Conservation (phyloP, 2,888 invertebrate species). For the Drosophila emarginata region DNA sequence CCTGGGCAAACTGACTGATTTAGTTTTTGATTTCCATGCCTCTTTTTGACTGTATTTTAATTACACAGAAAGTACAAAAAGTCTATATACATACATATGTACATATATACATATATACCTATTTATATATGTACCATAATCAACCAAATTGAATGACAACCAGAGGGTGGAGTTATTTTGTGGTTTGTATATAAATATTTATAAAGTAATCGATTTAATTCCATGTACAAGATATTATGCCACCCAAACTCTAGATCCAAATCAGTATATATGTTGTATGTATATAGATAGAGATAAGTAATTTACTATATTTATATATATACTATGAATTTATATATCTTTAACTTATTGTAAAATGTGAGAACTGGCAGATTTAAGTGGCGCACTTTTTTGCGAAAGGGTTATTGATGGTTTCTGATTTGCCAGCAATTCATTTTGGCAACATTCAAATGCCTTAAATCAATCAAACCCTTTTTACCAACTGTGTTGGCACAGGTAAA, state of each 20-base stretch:
- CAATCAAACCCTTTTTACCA: conserved; percentile 10
- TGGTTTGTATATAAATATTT: not conserved
- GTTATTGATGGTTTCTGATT: conserved; percentile 1
- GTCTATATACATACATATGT: not conserved
- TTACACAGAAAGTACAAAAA: not conserved
- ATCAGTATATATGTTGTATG: no score
- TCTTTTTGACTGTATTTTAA: not conserved
- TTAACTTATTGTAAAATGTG: not conserved
- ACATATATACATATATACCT: no score
- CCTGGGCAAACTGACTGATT: conserved; percentile 19
- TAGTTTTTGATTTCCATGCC: not conserved
- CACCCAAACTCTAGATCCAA: no score
- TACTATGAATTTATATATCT: not conserved
- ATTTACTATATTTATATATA: no score
- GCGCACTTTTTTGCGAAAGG: not conserved
- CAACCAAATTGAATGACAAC: not conserved
- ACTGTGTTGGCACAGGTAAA: conserved; percentile 27
- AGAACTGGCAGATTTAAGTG: not conserved
- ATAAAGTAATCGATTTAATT: no score
- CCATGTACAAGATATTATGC: no score
- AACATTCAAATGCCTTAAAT: not conserved
- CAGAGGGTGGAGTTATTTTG: not conserved
- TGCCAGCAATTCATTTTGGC: not conserved
- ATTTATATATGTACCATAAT: not conserved
- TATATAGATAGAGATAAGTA: no score